Conservation (phyloP, 2,113 vertebrate genomes). For the Crotalus horridus region DNA sequence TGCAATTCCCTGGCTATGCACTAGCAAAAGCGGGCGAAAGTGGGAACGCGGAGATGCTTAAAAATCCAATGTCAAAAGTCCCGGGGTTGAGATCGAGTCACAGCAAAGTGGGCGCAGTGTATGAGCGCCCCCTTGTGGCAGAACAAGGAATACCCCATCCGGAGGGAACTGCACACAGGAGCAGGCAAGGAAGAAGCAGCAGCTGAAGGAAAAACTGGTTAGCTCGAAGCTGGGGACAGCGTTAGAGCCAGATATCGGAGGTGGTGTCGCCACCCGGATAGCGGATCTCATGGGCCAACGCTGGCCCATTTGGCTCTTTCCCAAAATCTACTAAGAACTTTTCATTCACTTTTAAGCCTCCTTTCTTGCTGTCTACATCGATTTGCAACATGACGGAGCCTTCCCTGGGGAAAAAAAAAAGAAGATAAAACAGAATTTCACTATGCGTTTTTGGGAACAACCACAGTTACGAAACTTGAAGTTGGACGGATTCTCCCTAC, state of each 20-base stretch:
- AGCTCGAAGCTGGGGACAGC: background rate
- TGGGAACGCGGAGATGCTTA: background rate
- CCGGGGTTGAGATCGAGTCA: background rate
- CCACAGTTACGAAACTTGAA: background rate
- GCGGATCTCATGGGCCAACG: slow-evolving; percentile 86
- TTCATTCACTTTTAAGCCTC: slow-evolving; percentile 79
- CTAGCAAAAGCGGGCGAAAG: too few relatives aligned
- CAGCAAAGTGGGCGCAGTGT: background rate
- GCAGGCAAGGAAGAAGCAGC: background rate
- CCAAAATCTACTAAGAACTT: slow-evolving; percentile 94
- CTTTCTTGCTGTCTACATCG: slow-evolving; percentile 78
- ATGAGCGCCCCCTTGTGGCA: background rate
- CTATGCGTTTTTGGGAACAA: background rate
- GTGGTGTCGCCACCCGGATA: slow-evolving; percentile 91
- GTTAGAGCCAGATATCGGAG: slow-evolving; percentile 89
- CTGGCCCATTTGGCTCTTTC: slow-evolving; percentile 84
- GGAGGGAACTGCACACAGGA: background rate
- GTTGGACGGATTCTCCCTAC: background rate
- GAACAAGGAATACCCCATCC: background rate
- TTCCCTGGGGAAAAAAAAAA: slow-evolving; percentile 65
- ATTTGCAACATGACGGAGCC: slow-evolving; percentile 91
- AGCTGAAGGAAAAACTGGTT: background rate
- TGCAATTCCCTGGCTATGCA: background rate
- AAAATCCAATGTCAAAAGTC: background rate
- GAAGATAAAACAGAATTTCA: background rate